Conservation (phyloP, 30 jellyfish, hydroid and myxozoan species). For the Cassiopea xamachana region DNA sequence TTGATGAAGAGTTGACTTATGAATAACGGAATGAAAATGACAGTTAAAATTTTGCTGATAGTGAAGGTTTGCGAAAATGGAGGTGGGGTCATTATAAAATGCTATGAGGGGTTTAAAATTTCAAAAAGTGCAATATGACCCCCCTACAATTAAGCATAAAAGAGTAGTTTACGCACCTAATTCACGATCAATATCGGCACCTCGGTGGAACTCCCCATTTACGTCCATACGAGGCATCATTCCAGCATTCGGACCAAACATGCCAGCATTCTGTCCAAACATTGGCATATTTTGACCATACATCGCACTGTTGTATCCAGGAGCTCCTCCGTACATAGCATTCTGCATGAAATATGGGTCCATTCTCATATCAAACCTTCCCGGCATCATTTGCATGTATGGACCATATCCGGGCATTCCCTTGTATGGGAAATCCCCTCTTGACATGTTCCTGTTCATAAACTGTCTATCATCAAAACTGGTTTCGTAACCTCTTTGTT, state of each 20-base stretch:
- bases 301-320: constrained; percentile 47
- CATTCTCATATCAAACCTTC: constrained; percentile 52
- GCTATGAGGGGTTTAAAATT: too few relatives aligned
- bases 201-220: constrained; percentile 6
- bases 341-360: constrained; percentile 57
- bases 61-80: too few relatives aligned
- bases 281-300: constrained; percentile 7
- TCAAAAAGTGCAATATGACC: too few relatives aligned
- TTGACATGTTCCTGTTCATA: constrained; percentile 1
- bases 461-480: not conserved
- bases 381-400: constrained; percentile 60
- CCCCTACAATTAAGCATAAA: not conserved
- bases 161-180: constrained; percentile 5
- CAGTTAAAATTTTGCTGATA: too few relatives aligned
- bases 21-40: too few relatives aligned
- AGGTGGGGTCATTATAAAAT: too few relatives aligned
- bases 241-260: constrained; percentile 37
- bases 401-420: constrained; percentile 66
- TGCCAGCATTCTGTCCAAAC: not conserved
- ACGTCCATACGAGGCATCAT: constrained; percentile 39
- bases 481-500: constrained; percentile 11
- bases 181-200: constrained; percentile 5
- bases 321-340: constrained; percentile 59
- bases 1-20: too few relatives aligned
- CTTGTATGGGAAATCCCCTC: constrained; percentile 17